These are phyloP conservation scores for Idris sp. DNA, from an alignment of 1,140 invertebrate species.

Conservation along the genomic window DNA sequence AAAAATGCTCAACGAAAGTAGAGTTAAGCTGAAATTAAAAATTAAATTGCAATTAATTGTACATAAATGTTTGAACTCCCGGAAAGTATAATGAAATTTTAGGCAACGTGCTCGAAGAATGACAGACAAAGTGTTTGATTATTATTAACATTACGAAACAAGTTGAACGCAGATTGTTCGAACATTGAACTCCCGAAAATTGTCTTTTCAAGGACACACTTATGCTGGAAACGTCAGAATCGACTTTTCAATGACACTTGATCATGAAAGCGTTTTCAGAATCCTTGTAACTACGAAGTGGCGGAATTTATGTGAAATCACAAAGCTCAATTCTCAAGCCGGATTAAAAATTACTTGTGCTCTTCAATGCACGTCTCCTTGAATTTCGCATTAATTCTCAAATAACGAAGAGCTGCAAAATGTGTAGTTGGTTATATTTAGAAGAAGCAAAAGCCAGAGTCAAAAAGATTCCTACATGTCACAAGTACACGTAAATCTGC, in stretches of 20 bases:
- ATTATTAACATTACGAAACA: no score
- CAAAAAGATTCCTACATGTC: constrained; percentile 55
- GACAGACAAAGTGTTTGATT: no score
- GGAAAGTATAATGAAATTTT: no score
- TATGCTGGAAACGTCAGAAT: constrained; percentile 29
- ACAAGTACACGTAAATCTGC: constrained; percentile 39
- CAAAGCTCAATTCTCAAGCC: constrained; percentile 59
- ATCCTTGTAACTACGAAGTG: constrained; percentile 55
- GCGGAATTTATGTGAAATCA: constrained; percentile 58
- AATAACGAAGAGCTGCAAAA: constrained; percentile 70
- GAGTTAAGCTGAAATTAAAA: no score
- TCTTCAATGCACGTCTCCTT: constrained; percentile 60
- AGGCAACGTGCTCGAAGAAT: no score
- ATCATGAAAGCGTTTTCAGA: constrained; percentile 53
- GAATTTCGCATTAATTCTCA: constrained; percentile 61
- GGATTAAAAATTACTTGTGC: constrained; percentile 62
- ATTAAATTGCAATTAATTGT: no score
- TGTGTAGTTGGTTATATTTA: constrained; percentile 44
- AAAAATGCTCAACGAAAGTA: no score
- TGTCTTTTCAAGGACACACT: constrained; percentile 32
- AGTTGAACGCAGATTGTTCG: no score
- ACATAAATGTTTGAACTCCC: no score
- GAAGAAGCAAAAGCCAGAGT: constrained; percentile 49
- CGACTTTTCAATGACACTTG: constrained; percentile 51
- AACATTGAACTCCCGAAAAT: constrained; percentile 25